A percentile compares a stretch with the other conserved stretches of the same genome.
phyloP scores from a whole-genome alignment of 2,888 invertebrate genomes.

The Parasteatoda lunata region DNA sequence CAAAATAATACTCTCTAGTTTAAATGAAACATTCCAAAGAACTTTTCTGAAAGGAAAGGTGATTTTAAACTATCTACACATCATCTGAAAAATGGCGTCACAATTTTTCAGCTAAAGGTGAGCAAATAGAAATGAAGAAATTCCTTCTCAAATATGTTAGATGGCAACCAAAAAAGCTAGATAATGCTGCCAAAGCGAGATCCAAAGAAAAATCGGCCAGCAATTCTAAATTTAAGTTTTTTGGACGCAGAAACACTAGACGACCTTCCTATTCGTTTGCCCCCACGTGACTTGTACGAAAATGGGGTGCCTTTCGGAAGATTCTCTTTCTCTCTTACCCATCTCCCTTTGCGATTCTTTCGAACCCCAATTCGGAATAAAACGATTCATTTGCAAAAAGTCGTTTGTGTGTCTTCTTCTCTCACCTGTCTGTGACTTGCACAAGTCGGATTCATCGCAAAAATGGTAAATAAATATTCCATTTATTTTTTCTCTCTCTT shows the following conservation, averaged over 20 bases:
- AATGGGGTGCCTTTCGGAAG: constrained; percentile 45
- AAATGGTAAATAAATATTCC: constrained; percentile 35
- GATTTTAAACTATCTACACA: too few species aligned
- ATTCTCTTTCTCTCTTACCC: constrained; percentile 25
- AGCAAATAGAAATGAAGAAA: too few species aligned
- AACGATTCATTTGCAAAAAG: constrained; percentile 22
- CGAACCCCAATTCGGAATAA: constrained; percentile 23
- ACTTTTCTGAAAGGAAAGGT: too few species aligned
- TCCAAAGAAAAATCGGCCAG: constrained; percentile 47
- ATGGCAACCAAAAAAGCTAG: too few species aligned
- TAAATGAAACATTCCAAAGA: too few species aligned
- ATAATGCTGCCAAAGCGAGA: not conserved
- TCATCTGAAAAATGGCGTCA: too few species aligned
- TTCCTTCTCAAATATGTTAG: too few species aligned
- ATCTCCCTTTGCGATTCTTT: constrained; percentile 22
- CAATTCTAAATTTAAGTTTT: constrained; percentile 57
- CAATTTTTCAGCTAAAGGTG: too few species aligned
- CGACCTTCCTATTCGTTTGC: constrained; percentile 39
- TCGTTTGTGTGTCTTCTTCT: constrained; percentile 18
- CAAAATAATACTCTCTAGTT: too few species aligned
- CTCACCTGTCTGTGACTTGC: constrained; percentile 11
- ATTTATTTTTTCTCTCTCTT: too few species aligned
- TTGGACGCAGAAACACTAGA: constrained; percentile 56
- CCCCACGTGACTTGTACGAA: constrained; percentile 61
- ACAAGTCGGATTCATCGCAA: constrained; percentile 9